Evolutionary conservation across 2,113 vertebrate species (phyloP).

Genomic region (Coturnix japonica): DNA sequence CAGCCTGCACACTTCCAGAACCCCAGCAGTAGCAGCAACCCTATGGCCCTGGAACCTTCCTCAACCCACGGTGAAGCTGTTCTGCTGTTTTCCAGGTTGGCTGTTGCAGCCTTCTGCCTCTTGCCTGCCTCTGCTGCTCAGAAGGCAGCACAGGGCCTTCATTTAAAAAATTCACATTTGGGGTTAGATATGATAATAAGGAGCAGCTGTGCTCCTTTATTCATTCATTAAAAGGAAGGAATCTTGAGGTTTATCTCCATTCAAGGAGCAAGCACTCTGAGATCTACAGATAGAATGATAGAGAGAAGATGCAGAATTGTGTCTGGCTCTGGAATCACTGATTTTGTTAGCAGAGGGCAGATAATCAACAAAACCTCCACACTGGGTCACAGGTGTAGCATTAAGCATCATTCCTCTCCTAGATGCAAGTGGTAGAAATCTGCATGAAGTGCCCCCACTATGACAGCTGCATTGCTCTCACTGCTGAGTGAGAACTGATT

Average conservation of each 20-base stretch:
- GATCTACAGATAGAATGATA: background rate
- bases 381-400: background rate
- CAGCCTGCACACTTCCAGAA: background rate
- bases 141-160: background rate
- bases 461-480: background rate
- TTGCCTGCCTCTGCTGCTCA: background rate
- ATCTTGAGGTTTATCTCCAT: background rate
- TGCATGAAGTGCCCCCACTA: background rate
- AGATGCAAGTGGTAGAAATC: background rate
- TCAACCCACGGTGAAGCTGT: background rate
- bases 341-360: background rate
- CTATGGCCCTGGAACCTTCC: background rate
- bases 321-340: background rate
- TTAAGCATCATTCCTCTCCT: background rate
- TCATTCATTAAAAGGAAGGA: background rate
- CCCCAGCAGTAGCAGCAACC: rapidly evolving
- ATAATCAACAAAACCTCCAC: background rate
- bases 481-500: background rate
- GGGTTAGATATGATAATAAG: background rate
- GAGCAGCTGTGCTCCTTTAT: background rate
- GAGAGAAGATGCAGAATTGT: background rate
- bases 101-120: conserved; percentile 21
- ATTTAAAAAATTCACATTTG: background rate
- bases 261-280: background rate
- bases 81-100: background rate